Evolutionary conservation across 2,888 invertebrate genomes (phyloP).

Genomic region (Drosophila formosana): DNA sequence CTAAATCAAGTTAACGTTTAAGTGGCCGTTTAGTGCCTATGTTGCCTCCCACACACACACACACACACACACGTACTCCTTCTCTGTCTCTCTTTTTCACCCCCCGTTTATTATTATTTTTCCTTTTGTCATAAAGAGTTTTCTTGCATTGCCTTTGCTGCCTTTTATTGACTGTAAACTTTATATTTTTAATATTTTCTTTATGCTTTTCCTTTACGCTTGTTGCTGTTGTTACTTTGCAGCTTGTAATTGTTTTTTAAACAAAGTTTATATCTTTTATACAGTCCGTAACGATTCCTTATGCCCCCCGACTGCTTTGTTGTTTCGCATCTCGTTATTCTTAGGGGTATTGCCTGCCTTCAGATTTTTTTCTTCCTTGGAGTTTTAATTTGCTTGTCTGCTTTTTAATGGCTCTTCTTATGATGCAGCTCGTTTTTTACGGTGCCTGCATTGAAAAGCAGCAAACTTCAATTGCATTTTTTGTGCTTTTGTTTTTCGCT

Average conservation of each 20-base stretch:
- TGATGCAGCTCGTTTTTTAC: conserved; percentile 61
- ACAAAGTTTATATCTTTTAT: conserved; percentile 77
- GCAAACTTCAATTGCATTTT: conserved; percentile 64
- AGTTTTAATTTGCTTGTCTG: conserved; percentile 80
- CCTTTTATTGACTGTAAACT: conserved; percentile 74
- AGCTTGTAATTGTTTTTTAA: conserved; percentile 78
- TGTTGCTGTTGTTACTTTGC: conserved; percentile 34
- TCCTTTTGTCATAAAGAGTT: conserved; percentile 77
- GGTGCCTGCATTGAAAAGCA: conserved; percentile 38
- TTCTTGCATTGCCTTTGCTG: conserved; percentile 60
- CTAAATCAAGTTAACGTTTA: conserved; percentile 80
- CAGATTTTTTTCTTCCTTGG: conserved; percentile 21
- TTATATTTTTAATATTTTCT: conserved; percentile 69
- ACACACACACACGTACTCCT: background rate
- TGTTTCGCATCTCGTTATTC: conserved; percentile 33
- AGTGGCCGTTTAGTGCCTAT: conserved; percentile 79
- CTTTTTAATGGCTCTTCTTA: conserved; percentile 76
- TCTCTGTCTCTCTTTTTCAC: background rate
- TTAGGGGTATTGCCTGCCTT: conserved; percentile 35
- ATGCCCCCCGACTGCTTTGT: conserved; percentile 16
- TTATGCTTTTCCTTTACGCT: conserved; percentile 52
- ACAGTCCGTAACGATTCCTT: conserved; percentile 40
- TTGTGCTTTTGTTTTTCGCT: conserved; percentile 36
- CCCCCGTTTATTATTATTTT: conserved; percentile 67
- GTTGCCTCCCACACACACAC: conserved; percentile 24